Evolutionary conservation across 2,113 vertebrate genomes (phyloP), one percentile per base, ranked within the genome.

Genomic region (Calcarius ornatus): DNA sequence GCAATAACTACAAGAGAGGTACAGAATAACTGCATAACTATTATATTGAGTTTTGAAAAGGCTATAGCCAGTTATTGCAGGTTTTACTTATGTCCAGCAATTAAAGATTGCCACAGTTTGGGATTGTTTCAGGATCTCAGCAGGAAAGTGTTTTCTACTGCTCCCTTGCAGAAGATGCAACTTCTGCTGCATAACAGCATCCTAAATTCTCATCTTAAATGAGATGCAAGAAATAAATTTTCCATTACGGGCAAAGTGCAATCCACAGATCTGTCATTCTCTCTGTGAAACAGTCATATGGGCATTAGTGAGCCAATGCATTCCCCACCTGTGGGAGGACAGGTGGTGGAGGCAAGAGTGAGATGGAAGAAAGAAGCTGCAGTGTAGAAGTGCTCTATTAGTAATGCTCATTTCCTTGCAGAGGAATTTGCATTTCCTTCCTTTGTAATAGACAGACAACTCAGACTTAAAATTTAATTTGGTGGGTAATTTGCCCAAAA

Each of bases 11-110:
- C 79, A 91, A 80, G 89, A 83, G 66, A 95, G 95, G 87, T 93
- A 60, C 82, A 90, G 71, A 96, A 72, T 92, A 95, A 88, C 78
- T 85, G 50, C 66, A 11, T 92, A 92, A 81, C 72, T 88, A 45
- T 96, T 96, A 77, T 45, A 91, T 5, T 86, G 92, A 84, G 59
- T 84, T 96, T 86, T 90, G 84, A 91, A 95, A 97, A 86, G 69
- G 81, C 43, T 88, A 2, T 19, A 80, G 88, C 88, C 72, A 82
- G 64, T 93, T 47, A 60, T 70, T 94, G 45, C 48, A 86, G 87
- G 40, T 37, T 91, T 91, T 90, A 65, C 81, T 95, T 92, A 18
- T 35, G 54, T 54, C 69, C 86, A 90, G 76, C 94, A 96, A 94
- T 96, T 95, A 96, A 95, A 91, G 88, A 61, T 75, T 87, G 65